Evolutionary conservation across 37 sponge, comb jelly and placozoan genomes (phyloP), one percentile per base, ranked within the genome.

Genomic region (Agelas oroides): DNA sequence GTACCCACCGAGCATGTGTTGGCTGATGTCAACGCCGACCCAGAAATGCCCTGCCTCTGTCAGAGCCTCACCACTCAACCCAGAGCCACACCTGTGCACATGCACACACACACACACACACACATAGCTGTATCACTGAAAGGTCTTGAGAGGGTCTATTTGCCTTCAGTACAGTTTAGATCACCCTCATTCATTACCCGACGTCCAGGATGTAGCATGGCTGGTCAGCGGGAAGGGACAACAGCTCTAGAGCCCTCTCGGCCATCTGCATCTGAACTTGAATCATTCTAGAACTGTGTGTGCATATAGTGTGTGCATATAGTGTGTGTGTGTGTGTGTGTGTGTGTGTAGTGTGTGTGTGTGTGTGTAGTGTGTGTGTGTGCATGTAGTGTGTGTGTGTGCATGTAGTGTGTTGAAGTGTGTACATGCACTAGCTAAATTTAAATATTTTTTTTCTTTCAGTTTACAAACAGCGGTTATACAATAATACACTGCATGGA

Each of bases 1-100:
- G n/a, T n/a, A n/a, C 94, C 70, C 33, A 98, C 94, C 88, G 17
- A 99, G 87, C 99, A 99, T 99, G 60, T 68, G 75, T 39, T 66
- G 65, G 77, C 97, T 97, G 71, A 99, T 99, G 81, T 99, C 99
- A 56, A 99, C 41, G 0, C 99, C 99, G 56, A 93, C 87, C 99
- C 99, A 99, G 77, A 61, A 76, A 59, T 99, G 99, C 31, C 97
- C 99, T 18, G 76, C 87, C 27, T 97, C 99, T 16, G 92, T 90
- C 41, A 99, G 61, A 0, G 81, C 88, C 72, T 97, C 96, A 12
- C 99, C 99, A 88, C 99, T 99, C 73, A 99, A 73, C 1, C 99
- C 99, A 34, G 95, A 94, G 0, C 99, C 99, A 84, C 99, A 99
- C 33, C 98, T 97, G 56, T n/a, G n/a, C 35, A 53, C 63, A 19